A percentile compares a stretch with the other conserved stretches of the same genome.
phyloP scores from a whole-genome alignment of 1,140 invertebrate genomes.

The Doryteuthis pealeii region DNA sequence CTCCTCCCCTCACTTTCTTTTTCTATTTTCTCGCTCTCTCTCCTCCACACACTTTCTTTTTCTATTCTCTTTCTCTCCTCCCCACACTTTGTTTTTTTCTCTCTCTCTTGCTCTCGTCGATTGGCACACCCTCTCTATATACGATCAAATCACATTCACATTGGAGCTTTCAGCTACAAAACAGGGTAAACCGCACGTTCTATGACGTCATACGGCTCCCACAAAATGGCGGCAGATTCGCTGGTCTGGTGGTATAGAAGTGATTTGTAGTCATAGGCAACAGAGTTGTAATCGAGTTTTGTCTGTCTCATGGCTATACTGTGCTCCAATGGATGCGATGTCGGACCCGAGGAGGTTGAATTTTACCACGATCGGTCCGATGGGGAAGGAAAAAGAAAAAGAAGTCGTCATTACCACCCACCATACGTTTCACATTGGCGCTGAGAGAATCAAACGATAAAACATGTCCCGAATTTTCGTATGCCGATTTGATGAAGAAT shows the following conservation, averaged over 20 bases:
- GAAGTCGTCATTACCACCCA: slow-evolving; percentile 61
- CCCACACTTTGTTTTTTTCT: too few species aligned
- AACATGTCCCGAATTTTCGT: slow-evolving; percentile 70
- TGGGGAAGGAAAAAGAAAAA: slow-evolving; percentile 54
- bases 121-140: too few species aligned
- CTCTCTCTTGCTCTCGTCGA: too few species aligned
- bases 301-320: slow-evolving; percentile 13
- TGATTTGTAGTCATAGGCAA: slow-evolving; percentile 24
- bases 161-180: too few species aligned
- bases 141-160: too few species aligned
- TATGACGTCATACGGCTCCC: slow-evolving; percentile 35
- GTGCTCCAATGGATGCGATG: slow-evolving; percentile 47
- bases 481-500: slow-evolving; percentile 66
- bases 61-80: too few species aligned
- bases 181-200: too few species aligned
- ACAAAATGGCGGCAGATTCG: slow-evolving; percentile 46
- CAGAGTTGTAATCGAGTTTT: slow-evolving; percentile 18
- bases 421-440: slow-evolving; percentile 66
- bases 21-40: too few species aligned
- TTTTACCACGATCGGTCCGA: slow-evolving; percentile 58
- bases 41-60: too few species aligned
- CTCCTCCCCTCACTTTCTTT: too few species aligned
- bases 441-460: slow-evolving; percentile 69
- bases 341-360: slow-evolving; percentile 65
- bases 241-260: slow-evolving; percentile 22